Evolutionary conservation across 1,140 invertebrate species (phyloP).

Genomic region (Thalassaphorura encarpata): DNA sequence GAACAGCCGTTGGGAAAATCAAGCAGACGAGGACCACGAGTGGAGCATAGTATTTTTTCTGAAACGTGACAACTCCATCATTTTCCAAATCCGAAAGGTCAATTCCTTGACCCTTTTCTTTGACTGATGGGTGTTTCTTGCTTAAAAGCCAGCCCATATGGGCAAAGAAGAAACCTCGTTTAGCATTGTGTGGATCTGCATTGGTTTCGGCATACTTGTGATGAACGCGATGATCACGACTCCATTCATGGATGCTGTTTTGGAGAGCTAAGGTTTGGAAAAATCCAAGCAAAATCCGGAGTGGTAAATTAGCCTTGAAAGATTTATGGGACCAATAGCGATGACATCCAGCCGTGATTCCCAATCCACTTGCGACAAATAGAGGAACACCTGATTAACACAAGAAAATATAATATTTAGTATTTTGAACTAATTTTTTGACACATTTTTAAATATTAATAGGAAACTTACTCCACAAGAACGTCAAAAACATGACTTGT

Average conservation of each 20-base stretch:
- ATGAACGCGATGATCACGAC: slow-evolving; percentile 87
- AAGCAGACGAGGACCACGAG: slow-evolving; percentile 77
- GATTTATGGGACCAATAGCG: slow-evolving; percentile 76
- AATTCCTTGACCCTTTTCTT: slow-evolving; percentile 69
- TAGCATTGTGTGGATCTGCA: slow-evolving; percentile 92
- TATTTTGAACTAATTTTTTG: slow-evolving; percentile 3
- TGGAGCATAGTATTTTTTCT: slow-evolving; percentile 76
- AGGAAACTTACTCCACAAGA: slow-evolving; percentile 27
- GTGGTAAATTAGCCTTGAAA: slow-evolving; percentile 73
- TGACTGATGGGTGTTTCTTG: slow-evolving; percentile 83
- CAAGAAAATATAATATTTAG: background rate
- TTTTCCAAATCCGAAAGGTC: slow-evolving; percentile 74
- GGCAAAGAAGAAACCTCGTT: slow-evolving; percentile 89
- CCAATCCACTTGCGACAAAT: slow-evolving; percentile 45
- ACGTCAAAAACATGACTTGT: slow-evolving; percentile 30
- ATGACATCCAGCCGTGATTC: slow-evolving; percentile 80
- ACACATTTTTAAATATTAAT: background rate
- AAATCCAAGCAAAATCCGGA: slow-evolving; percentile 60
- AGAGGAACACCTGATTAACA: background rate
- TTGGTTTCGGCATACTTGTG: slow-evolving; percentile 95
- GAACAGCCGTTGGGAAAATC: slow-evolving; percentile 69
- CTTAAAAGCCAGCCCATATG: slow-evolving; percentile 90
- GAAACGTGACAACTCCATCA: slow-evolving; percentile 76
- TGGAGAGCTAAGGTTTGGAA: slow-evolving; percentile 71
- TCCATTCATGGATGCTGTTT: slow-evolving; percentile 88